Percentiles rank a stretch among this genome's conserved stretches.
Conservation (phyloP, 2,113 vertebrate species). For the Callocephalon fimbriatum region DNA sequence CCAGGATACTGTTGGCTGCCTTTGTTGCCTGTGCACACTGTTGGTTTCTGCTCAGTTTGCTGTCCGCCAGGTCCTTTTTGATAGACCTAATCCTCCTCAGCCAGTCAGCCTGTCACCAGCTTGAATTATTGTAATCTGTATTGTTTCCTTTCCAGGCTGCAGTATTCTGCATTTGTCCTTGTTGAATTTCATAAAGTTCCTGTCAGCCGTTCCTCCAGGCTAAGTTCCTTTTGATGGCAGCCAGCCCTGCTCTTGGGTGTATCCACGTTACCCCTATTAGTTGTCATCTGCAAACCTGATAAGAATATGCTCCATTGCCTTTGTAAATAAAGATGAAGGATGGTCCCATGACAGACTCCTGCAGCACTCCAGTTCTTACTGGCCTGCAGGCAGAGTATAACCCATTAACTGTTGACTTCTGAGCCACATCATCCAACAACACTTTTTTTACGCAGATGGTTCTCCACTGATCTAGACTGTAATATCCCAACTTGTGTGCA, state of each 20-base stretch:
- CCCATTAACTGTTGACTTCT: neutral
- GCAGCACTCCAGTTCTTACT: neutral
- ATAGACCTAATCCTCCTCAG: neutral
- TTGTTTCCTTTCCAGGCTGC: neutral
- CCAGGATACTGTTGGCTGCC: neutral
- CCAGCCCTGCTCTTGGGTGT: neutral
- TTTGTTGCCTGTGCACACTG: neutral
- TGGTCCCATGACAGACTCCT: neutral
- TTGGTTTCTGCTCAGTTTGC: neutral
- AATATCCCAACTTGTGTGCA: neutral
- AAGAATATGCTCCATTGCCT: neutral
- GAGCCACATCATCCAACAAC: neutral
- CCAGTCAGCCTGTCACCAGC: rapidly evolving
- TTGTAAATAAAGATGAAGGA: neutral
- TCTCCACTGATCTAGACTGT: neutral
- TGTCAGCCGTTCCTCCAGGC: neutral
- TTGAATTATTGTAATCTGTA: neutral
- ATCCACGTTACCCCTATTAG: rapidly evolving
- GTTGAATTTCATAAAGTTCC: neutral
- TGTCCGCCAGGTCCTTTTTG: neutral
- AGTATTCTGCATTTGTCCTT: neutral
- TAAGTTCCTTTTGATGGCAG: neutral
- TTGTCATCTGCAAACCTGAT: neutral
- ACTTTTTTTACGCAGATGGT: neutral
- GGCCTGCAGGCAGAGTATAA: neutral